phyloP scores from a whole-genome alignment of 2,888 invertebrate genomes.

The Lacanobia oleracea region DNA sequence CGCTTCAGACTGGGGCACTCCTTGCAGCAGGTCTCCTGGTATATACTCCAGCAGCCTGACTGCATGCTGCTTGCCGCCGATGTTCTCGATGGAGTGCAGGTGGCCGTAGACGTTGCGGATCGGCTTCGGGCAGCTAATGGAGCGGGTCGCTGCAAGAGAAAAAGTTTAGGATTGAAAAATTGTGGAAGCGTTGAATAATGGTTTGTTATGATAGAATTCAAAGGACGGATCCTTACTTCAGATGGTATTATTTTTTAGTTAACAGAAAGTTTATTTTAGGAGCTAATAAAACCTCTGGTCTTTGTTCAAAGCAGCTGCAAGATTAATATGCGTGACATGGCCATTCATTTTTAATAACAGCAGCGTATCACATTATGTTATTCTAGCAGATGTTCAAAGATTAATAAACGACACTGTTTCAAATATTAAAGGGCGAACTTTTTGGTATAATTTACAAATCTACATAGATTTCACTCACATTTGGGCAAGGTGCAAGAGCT shows the following conservation, averaged over 20 bases:
- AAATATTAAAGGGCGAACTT: too few relatives aligned
- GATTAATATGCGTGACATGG: too few relatives aligned
- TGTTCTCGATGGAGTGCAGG: slow-evolving; percentile 90
- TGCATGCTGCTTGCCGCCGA: slow-evolving; percentile 90
- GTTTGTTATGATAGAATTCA: neutral
- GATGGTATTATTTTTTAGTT: neutral
- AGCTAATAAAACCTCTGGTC: neutral
- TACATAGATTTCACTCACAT: neutral
- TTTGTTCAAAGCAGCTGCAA: neutral
- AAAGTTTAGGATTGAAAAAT: neutral
- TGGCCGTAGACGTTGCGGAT: slow-evolving; percentile 92
- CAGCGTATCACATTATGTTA: too few relatives aligned
- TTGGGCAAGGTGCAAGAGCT: neutral
- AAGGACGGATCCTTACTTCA: neutral
- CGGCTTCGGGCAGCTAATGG: slow-evolving; percentile 93
- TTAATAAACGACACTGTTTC: too few relatives aligned
- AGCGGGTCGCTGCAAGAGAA: slow-evolving; percentile 86
- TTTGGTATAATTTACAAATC: neutral
- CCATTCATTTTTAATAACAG: too few relatives aligned
- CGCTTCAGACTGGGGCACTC: slow-evolving; percentile 91
- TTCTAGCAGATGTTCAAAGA: too few relatives aligned
- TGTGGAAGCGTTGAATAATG: neutral
- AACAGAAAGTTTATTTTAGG: neutral
- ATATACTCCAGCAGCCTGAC: slow-evolving; percentile 94
- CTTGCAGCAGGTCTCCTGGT: slow-evolving; percentile 93